Evolutionary conservation across 2,888 invertebrate species (phyloP), one percentile per base, ranked within the genome.

Genomic region (Aleiodes alternator): DNA sequence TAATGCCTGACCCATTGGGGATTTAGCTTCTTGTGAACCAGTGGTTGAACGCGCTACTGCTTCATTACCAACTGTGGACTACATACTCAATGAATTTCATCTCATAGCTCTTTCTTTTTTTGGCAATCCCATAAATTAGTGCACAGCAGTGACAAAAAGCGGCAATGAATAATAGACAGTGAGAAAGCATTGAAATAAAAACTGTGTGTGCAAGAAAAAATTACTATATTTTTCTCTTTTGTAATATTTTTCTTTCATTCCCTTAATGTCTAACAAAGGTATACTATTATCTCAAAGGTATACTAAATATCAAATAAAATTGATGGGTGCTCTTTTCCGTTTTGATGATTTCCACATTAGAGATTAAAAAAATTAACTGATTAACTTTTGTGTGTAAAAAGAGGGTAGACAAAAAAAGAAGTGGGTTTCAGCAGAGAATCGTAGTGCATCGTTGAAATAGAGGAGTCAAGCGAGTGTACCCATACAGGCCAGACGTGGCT

Each of bases 1-100:
- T 57, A 78, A 77, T 51, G 82, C 79, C 53, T 82, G 83, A 56
- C 81, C 78, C 38, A 80, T 73, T 34, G 78, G 76, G 43, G 83
- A 75, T 79, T 87, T 89, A 14, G 74, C 77, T 76, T 87, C 87
- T 38, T 80, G 81, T 73, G 83, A 82, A 73, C 77, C 83, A 73
- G 78, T 77, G 55, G 80, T 80, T 66, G 79, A 77, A 73, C 78
- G 81, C 34, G 79, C 81, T 78, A 81, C 82, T 55, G 80, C 84
- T 72, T 88, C 89, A 66, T 81, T 84, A 76, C 79, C 81, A 80
- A 77, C 84, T 83, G 84, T 83, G 79, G 84, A 80, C 87, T 88
- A 79, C 57, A 81, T 74, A 80, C 72, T 73, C 56, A 73, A 78
- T 29, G 50, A 66, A 59, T 78, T 78, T 81, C 81, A 80, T 53